These are phyloP conservation scores for Allophyes oxyacanthae DNA, from an alignment of 2,888 invertebrate genomes.

Conservation along the genomic window DNA sequence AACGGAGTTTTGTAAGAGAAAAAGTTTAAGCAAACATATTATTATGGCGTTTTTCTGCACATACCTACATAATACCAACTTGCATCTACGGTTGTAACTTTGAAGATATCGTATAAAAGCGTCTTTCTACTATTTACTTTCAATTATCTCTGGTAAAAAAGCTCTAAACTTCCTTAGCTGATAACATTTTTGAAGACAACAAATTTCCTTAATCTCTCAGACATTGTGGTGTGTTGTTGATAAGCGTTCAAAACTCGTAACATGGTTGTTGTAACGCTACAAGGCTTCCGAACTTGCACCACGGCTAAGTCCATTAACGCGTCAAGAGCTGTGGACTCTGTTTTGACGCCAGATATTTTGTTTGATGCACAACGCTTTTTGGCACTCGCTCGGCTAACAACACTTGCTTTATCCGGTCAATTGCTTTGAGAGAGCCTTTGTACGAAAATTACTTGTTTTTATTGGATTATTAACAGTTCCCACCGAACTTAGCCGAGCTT, in stretches of 20 bases:
- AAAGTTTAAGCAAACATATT: conserved; percentile 46
- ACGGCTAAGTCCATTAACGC: conserved; percentile 78
- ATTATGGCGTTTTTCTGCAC: conserved; percentile 26
- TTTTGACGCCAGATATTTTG: conserved; percentile 78
- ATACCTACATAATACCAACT: conserved; percentile 21
- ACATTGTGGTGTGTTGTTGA: conserved; percentile 54
- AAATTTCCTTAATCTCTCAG: conserved; percentile 56
- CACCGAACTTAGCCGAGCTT: conserved; percentile 47
- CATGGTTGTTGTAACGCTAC: conserved; percentile 64
- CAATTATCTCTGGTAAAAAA: conserved; percentile 1
- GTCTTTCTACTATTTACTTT: conserved; percentile 1
- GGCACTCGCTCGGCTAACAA: conserved; percentile 50
- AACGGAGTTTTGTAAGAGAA: conserved; percentile 33
- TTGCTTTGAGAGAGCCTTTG: conserved; percentile 72
- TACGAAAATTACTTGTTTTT: conserved; percentile 63
- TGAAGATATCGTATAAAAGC: not conserved
- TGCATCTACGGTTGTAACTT: conserved; percentile 6
- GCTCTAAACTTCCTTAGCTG: conserved; percentile 4
- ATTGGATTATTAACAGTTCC: conserved; percentile 62
- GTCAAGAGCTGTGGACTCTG: conserved; percentile 65
- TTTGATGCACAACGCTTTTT: conserved; percentile 69
- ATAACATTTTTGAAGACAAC: conserved; percentile 36
- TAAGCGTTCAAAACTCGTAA: conserved; percentile 61
- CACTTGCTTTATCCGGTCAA: conserved; percentile 73
- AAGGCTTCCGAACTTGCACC: conserved; percentile 69